Conservation (phyloP, 2,797 vertebrate species). For the Nyctalus aviator region DNA sequence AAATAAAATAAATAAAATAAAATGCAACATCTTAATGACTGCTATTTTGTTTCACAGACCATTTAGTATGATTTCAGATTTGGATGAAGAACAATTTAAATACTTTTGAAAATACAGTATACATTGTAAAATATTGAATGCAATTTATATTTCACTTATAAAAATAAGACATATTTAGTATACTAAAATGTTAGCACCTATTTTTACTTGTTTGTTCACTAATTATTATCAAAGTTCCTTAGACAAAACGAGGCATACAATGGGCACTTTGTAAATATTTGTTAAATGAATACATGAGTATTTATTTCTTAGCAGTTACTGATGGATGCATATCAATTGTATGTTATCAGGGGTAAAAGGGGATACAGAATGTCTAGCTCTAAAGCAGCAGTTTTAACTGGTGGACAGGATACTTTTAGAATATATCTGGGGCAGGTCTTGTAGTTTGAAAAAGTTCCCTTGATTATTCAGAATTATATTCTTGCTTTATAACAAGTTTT, state of each 20-base stretch:
- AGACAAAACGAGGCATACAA: neutral
- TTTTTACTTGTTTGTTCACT: neutral
- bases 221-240: neutral
- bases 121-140: slow-evolving; percentile 33
- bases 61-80: neutral
- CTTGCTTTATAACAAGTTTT: slow-evolving; percentile 37
- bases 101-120: slow-evolving; percentile 9
- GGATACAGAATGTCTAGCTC: neutral
- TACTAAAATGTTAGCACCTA: neutral
- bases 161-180: neutral
- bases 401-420: neutral
- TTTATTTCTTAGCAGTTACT: neutral
- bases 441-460: neutral
- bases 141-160: neutral
- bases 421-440: neutral
- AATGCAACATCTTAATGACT: neutral
- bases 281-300: neutral
- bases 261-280: neutral
- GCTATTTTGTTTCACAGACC: neutral
- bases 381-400: neutral
- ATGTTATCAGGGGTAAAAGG: neutral
- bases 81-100: neutral
- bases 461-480: slow-evolving; percentile 20
- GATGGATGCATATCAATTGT: neutral
- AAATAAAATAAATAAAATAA: neutral